These are phyloP conservation scores for Halcyon chelicuti DNA, from an alignment of 2,797 vertebrate genomes.

Conservation along the genomic window DNA sequence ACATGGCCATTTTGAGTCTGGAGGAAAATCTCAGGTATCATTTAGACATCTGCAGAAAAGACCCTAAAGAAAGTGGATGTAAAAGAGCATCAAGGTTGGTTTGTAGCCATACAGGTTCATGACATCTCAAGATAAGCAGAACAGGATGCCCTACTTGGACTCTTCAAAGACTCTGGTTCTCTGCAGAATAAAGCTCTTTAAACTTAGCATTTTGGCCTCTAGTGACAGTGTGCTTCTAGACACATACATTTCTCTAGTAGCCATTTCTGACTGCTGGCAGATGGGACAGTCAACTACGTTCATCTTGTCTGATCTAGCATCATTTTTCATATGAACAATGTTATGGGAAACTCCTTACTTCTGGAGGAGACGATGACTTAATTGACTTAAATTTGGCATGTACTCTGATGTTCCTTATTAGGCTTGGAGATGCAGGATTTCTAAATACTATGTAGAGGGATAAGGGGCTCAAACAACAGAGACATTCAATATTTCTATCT, in stretches of 20 bases:
- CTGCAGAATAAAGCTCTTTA: background rate
- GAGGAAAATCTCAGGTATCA: background rate
- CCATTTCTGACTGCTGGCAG: background rate
- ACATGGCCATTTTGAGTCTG: background rate
- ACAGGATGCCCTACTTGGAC: background rate
- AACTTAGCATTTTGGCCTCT: background rate
- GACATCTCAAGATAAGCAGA: background rate
- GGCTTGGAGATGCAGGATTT: background rate
- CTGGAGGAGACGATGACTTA: background rate
- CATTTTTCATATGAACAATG: background rate
- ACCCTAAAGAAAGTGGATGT: background rate
- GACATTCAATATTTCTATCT: background rate
- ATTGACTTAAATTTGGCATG: background rate
- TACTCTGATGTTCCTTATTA: background rate
- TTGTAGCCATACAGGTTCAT: background rate
- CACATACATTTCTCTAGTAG: accelerated
- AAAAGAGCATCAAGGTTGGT: background rate
- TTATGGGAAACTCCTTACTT: background rate
- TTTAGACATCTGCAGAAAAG: background rate
- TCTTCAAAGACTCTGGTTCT: background rate
- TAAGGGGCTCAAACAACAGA: background rate
- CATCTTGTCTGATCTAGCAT: background rate
- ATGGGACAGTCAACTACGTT: background rate
- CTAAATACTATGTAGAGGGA: background rate
- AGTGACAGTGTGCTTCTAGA: background rate